Conservation (phyloP, 2,888 invertebrate species). For the Nemoura dubitans region DNA sequence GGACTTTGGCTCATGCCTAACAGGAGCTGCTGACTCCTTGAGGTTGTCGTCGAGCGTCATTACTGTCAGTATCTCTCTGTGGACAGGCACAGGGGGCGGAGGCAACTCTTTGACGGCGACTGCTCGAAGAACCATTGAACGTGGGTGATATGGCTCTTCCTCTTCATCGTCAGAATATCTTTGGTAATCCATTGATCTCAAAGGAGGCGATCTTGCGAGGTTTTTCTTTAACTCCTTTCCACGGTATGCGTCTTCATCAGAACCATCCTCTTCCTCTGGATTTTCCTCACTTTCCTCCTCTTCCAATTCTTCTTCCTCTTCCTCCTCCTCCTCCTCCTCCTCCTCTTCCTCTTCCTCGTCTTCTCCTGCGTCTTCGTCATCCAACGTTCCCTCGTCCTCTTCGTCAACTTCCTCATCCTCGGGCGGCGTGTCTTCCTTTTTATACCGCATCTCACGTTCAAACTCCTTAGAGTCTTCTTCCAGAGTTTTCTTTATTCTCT, state of each 20-base stretch:
- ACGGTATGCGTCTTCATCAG: constrained; percentile 37
- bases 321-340: constrained; percentile 57
- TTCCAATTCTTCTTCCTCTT: constrained; percentile 51
- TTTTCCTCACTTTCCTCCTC: constrained; percentile 48
- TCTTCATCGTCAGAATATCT: constrained; percentile 45
- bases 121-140: constrained; percentile 61
- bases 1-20: constrained; percentile 64
- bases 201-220: constrained; percentile 3
- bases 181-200: constrained; percentile 25
- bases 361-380: constrained; percentile 53
- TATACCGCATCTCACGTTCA: constrained; percentile 65
- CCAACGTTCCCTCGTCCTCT: constrained; percentile 52
- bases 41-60: constrained; percentile 20
- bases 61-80: constrained; percentile 33
- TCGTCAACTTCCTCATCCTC: constrained; percentile 54
- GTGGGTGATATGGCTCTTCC: constrained; percentile 68
- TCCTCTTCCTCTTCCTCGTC: constrained; percentile 54
- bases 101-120: constrained; percentile 21
- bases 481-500: constrained; percentile 57
- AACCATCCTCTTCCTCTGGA: constrained; percentile 48
- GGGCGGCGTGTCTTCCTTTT: constrained; percentile 38
- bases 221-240: neutral
- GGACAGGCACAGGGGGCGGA: constrained; percentile 37
- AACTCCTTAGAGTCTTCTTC: constrained; percentile 57
- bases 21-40: constrained; percentile 67